Conservation (phyloP, 2,113 vertebrate genomes). For the Peucedramus taeniatus region DNA sequence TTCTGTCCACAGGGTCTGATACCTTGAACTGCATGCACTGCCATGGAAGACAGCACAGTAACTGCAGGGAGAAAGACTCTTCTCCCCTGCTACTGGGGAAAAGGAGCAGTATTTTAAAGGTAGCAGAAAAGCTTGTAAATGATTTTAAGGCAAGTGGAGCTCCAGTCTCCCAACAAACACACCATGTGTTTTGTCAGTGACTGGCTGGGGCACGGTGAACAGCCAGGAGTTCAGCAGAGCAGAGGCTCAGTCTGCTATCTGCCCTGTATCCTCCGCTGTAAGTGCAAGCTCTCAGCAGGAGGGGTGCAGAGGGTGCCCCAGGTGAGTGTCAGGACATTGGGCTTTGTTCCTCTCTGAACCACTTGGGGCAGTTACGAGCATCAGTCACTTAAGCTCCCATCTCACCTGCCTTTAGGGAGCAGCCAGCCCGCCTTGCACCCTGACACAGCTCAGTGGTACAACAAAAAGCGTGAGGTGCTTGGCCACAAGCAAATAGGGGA, state of each 20-base stretch:
- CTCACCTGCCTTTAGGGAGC: not conserved
- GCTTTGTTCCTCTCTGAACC: rapidly evolving
- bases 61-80: not conserved
- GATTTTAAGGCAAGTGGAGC: not conserved
- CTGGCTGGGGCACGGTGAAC: not conserved
- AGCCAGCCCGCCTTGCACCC: not conserved
- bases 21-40: not conserved
- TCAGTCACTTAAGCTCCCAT: not conserved
- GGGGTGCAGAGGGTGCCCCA: not conserved
- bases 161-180: not conserved
- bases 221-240: rapidly evolving
- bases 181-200: not conserved
- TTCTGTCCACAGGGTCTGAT: not conserved
- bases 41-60: not conserved
- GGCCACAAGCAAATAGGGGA: not conserved
- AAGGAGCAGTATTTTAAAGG: not conserved
- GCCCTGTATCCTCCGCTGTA: not conserved
- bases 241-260: not conserved
- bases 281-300: not conserved
- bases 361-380: rapidly evolving
- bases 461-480: not conserved
- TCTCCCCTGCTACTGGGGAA: not conserved
- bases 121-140: not conserved
- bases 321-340: not conserved
- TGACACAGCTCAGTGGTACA: not conserved